Evolutionary conservation across 2,113 vertebrate species (phyloP), one percentile per base, ranked within the genome.

Genomic region (Merops nubicus): DNA sequence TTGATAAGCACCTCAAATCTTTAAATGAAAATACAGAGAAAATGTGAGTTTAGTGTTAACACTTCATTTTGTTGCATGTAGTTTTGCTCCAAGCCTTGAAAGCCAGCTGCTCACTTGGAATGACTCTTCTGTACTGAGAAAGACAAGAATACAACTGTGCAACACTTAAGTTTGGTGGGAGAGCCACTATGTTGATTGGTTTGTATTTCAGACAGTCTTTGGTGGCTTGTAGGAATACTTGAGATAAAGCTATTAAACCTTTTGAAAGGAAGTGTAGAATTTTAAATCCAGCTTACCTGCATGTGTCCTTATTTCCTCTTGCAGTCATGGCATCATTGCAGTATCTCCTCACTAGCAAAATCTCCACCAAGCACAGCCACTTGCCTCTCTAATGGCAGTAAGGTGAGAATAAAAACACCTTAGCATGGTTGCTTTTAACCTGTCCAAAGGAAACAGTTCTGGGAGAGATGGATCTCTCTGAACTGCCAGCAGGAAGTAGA

Each of bases 211-310:
- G 92, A 34, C 48, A 47, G 80, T 54, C 34, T 60, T 40, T 10
- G 60, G 43, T 88, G 88, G 47, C 70, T 90, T 77, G 59, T 80
- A 77, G 81, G 75, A 64, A 88, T 74, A 47, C 16, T 81, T 65
- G 65, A 83, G 59, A 40, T n/a, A 67, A 80, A 80, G 76, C 62
- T 77, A 92, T 96, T 96, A 96, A 95, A 96, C 36, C 6, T 86
- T 96, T 86, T 60, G 47, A 20, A 88, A 95, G 79, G 90, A 86
- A 88, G 67, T 86, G 31, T 18, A 90, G 85, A 70, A 70, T 88
- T 87, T 74, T 75, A 60, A 78, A 93, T 54, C 26, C 50, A 78
- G 72, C 34, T 65, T 63, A 42, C 34, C 67, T 81, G 43, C 43
- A 51, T 17, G 34, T 81, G 79, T 94, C 81, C 62, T 94, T 67